These are phyloP conservation scores for Homarus americanus DNA, from an alignment of 1,140 invertebrate genomes.

Conservation along the genomic window DNA sequence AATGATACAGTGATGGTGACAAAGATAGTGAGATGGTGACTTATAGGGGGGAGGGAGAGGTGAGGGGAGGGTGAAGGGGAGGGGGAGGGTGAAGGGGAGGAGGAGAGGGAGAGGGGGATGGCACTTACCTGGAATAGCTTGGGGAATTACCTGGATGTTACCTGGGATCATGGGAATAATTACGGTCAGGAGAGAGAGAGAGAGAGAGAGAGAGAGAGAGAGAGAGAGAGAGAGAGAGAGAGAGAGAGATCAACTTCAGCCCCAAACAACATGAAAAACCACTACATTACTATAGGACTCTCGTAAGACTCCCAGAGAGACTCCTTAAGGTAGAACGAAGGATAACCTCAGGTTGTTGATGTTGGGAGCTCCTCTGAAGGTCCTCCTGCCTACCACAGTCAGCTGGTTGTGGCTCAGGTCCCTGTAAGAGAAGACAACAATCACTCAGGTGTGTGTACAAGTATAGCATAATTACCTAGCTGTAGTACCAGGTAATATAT, in stretches of 20 bases:
- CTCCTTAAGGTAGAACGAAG: no score
- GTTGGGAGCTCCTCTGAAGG: slow-evolving; percentile 88
- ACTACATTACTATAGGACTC: no score
- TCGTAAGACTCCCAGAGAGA: no score
- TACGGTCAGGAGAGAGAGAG: not conserved
- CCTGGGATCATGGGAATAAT: no score
- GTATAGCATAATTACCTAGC: no score
- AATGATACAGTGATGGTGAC: no score
- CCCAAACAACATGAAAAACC: no score
- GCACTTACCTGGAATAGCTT: no score
- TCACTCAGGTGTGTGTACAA: no score
- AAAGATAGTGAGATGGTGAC: no score
- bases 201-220: slow-evolving; percentile 1
- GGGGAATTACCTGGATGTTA: no score
- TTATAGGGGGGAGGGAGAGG: not conserved
- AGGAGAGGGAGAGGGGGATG: not conserved
- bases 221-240: slow-evolving; percentile 11
- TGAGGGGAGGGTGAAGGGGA: not conserved
- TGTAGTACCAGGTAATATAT: no score
- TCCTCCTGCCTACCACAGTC: slow-evolving; percentile 89
- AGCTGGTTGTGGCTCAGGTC: slow-evolving; percentile 96
- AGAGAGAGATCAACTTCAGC: not conserved
- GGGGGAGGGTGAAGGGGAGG: not conserved
- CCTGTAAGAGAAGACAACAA: slow-evolving; percentile 85
- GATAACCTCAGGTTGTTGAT: slow-evolving; percentile 86